phyloP scores from a whole-genome alignment of 2,113 vertebrate species.

The Onychorhynchus coronatus region DNA sequence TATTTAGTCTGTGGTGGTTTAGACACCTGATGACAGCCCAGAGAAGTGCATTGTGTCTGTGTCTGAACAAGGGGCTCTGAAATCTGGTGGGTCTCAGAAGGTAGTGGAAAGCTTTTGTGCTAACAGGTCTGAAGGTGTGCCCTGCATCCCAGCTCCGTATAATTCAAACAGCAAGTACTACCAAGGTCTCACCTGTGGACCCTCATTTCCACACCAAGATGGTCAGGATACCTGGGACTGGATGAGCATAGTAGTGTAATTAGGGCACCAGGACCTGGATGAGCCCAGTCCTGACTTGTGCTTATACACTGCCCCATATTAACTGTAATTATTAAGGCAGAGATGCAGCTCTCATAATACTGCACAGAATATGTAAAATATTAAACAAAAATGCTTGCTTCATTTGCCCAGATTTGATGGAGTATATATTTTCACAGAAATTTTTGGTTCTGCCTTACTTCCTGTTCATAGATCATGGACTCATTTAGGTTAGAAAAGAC shows the following conservation, averaged over 20 bases:
- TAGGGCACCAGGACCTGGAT: not conserved
- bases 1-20: not conserved
- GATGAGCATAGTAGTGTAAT: not conserved
- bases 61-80: not conserved
- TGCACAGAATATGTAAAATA: not conserved
- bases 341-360: not conserved
- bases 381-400: not conserved
- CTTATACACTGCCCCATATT: not conserved
- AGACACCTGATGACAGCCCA: not conserved
- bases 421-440: not conserved
- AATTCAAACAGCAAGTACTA: not conserved
- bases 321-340: not conserved
- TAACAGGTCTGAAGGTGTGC: not conserved
- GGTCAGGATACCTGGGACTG: not conserved
- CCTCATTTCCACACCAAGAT: not conserved
- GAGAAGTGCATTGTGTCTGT: not conserved
- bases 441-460: not conserved
- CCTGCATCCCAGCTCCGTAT: not conserved
- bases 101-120: not conserved
- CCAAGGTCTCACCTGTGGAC: not conserved
- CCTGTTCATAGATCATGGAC: not conserved
- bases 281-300: not conserved
- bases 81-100: not conserved
- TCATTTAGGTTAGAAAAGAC: not conserved
- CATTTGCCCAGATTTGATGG: not conserved